phyloP scores from a whole-genome alignment of 2,797 vertebrate genomes.

The Leuciscus waleckii region DNA sequence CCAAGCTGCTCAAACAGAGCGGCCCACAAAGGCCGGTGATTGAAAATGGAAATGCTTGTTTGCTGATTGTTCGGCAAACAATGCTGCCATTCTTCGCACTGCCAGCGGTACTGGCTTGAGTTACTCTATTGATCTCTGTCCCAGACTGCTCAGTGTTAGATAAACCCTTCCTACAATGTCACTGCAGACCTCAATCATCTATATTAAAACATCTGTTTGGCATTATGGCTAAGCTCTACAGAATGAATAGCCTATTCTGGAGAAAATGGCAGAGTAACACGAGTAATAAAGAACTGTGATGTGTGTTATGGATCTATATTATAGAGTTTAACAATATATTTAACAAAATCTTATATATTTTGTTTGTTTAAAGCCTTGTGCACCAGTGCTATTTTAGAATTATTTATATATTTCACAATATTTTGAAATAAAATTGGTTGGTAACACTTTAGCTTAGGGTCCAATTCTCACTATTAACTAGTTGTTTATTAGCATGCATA shows the following conservation, averaged over 20 bases:
- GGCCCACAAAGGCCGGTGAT: conserved; percentile 36
- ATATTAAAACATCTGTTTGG: conserved; percentile 32
- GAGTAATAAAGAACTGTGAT: conserved; percentile 2
- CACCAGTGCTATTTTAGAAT: neutral
- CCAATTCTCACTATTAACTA: too few species aligned
- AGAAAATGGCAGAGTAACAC: neutral
- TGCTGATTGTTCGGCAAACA: conserved; percentile 49
- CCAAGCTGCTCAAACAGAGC: conserved; percentile 44
- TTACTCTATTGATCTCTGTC: conserved; percentile 51
- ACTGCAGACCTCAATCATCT: conserved; percentile 23
- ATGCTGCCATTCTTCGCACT: conserved; percentile 21
- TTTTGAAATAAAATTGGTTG: too few species aligned
- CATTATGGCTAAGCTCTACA: neutral
- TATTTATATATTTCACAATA: neutral
- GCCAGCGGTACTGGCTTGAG: conserved; percentile 53
- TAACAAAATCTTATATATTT: neutral
- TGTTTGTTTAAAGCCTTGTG: neutral
- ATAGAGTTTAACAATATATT: neutral
- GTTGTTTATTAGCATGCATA: too few species aligned
- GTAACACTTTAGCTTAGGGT: too few species aligned
- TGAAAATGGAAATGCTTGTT: conserved; percentile 54
- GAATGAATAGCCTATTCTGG: neutral
- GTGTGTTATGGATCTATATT: conserved; percentile 12
- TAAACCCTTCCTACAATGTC: conserved; percentile 34
- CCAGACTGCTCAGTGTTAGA: conserved; percentile 39